These are phyloP conservation scores for Scophthalmus maximus DNA, from an alignment of 2,113 vertebrate genomes.

Conservation along the genomic window DNA sequence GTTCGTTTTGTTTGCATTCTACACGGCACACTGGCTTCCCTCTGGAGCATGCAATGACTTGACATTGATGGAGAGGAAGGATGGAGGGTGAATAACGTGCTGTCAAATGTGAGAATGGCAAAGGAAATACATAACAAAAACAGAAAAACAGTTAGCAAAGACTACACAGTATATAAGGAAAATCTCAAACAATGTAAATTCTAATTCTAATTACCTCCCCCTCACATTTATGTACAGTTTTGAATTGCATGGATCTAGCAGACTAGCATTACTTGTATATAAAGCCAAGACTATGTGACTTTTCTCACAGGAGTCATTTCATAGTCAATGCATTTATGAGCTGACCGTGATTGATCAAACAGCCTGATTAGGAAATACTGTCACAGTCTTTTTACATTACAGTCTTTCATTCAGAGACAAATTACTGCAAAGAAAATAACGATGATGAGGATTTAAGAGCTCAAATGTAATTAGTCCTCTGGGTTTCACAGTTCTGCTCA, in stretches of 20 bases:
- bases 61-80: slow-evolving; percentile 56
- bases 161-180: background rate
- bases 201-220: background rate
- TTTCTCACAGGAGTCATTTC: background rate
- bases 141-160: background rate
- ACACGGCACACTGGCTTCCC: background rate
- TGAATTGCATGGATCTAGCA: too few species aligned
- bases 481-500: background rate
- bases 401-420: background rate
- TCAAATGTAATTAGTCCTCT: background rate
- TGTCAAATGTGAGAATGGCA: slow-evolving; percentile 36
- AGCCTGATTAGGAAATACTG: background rate
- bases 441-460: background rate
- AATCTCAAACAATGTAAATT: background rate
- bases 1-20: slow-evolving; percentile 41
- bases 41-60: slow-evolving; percentile 9
- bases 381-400: slow-evolving; percentile 1
- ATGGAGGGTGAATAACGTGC: slow-evolving; percentile 31
- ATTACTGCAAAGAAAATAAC: background rate
- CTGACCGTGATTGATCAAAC: background rate
- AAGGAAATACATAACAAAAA: background rate
- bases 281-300: background rate
- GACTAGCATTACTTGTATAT: background rate
- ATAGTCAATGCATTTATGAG: background rate
- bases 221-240: background rate